phyloP scores from a whole-genome alignment of 2,797 vertebrate genomes.

The Sebastes jordani region DNA sequence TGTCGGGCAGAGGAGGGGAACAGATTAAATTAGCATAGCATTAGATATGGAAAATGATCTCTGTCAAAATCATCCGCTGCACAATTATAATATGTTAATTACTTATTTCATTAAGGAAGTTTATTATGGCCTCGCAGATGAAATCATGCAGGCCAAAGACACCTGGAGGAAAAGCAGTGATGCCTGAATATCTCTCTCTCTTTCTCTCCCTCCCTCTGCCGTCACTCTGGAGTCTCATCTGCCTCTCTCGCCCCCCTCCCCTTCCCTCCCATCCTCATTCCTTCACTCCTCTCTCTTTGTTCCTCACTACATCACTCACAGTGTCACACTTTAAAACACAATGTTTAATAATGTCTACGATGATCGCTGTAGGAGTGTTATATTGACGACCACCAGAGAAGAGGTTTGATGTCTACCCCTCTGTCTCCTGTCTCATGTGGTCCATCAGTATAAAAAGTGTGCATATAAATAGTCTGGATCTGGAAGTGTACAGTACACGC shows the following conservation, averaged over 20 bases:
- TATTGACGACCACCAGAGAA: constrained; percentile 31
- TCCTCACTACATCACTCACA: constrained; percentile 57
- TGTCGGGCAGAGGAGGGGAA: constrained; percentile 95
- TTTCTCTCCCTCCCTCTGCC: constrained; percentile 28
- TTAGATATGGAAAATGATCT: constrained; percentile 99
- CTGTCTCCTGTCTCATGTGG: constrained; percentile 39
- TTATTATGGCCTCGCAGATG: constrained; percentile 98
- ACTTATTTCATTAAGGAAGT: constrained; percentile 99
- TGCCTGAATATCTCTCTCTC: constrained; percentile 82
- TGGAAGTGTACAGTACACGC: not conserved
- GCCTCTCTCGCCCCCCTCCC: constrained; percentile 24
- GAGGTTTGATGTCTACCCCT: constrained; percentile 53
- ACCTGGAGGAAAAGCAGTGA: constrained; percentile 92
- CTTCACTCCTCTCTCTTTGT: constrained; percentile 63
- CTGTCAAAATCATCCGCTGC: constrained; percentile 99
- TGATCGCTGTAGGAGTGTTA: constrained; percentile 23
- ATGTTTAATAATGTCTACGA: constrained; percentile 48
- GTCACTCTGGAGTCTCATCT: constrained; percentile 60
- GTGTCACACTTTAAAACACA: constrained; percentile 53
- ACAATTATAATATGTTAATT: constrained; percentile 99
- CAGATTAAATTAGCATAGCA: constrained; percentile 99
- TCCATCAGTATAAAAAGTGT: constrained; percentile 27
- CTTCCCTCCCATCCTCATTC: constrained; percentile 36
- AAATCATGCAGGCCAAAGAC: constrained; percentile 93
- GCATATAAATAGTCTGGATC: constrained; percentile 34